A percentile compares a stretch with the other conserved stretches of the same genome.
Conservation (phyloP, 2,113 vertebrate species). For the Caranx ignobilis region DNA sequence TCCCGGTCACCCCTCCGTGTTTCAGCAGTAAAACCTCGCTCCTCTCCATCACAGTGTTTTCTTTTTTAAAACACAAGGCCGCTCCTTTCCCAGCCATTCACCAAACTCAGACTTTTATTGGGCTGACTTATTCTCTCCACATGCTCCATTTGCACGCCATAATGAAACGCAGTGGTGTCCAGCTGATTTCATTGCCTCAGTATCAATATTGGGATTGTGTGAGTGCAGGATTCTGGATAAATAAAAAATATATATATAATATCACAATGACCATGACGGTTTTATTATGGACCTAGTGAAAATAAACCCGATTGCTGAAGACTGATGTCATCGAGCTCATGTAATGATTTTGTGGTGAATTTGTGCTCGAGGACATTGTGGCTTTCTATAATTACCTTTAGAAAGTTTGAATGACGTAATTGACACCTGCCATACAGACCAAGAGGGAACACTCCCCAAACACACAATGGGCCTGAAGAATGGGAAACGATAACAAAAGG, state of each 20-base stretch:
- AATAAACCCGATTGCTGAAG: slow-evolving; percentile 55
- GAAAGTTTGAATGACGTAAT: slow-evolving; percentile 73
- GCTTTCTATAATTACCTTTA: slow-evolving; percentile 72
- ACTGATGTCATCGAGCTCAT: slow-evolving; percentile 66
- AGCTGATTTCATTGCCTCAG: slow-evolving; percentile 66
- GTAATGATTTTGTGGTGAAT: slow-evolving; percentile 45
- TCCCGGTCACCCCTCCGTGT: slow-evolving; percentile 38
- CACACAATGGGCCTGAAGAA: slow-evolving; percentile 62
- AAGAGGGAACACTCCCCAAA: slow-evolving; percentile 50
- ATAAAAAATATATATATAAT: slow-evolving; percentile 42
- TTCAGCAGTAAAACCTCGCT: slow-evolving; percentile 54
- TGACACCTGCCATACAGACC: slow-evolving; percentile 71
- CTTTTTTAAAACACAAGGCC: slow-evolving; percentile 18
- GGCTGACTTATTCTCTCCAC: slow-evolving; percentile 59
- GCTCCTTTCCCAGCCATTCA: slow-evolving; percentile 52
- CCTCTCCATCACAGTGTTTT: slow-evolving; percentile 45
- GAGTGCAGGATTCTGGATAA: slow-evolving; percentile 43
- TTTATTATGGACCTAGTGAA: slow-evolving; percentile 65
- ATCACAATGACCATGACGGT: slow-evolving; percentile 50
- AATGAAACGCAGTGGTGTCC: slow-evolving; percentile 67
- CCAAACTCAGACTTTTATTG: slow-evolving; percentile 52
- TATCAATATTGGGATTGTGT: slow-evolving; percentile 63
- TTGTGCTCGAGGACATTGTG: slow-evolving; percentile 46
- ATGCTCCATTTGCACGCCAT: slow-evolving; percentile 57
- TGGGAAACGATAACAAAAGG: slow-evolving; percentile 50